Evolutionary conservation across 37 sponge, comb jelly and placozoan genomes (phyloP).

Genomic region (Diacarnus erythraeanus): DNA sequence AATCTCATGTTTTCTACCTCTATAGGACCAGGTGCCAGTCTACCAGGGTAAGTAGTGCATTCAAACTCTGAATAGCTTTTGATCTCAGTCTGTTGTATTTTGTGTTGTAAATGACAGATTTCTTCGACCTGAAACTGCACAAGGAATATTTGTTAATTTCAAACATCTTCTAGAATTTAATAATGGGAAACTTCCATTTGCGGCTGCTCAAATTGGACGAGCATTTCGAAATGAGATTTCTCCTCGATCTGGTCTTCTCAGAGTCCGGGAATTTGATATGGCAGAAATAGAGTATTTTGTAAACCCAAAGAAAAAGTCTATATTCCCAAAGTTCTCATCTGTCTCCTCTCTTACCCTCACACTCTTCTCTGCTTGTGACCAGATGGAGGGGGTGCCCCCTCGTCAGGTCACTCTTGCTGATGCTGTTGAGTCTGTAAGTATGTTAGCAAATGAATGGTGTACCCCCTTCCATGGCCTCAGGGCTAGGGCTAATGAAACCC

Average conservation of each 20-base stretch:
- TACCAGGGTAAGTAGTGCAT: slow-evolving; percentile 56
- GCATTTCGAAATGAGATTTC: slow-evolving; percentile 95
- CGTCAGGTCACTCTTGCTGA: slow-evolving; percentile 64
- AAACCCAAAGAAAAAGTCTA: slow-evolving; percentile 75
- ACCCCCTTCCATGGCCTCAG: not conserved
- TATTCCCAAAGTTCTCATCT: slow-evolving; percentile 58
- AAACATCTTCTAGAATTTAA: slow-evolving; percentile 94
- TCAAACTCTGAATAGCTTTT: not conserved
- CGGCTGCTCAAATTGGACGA: slow-evolving; percentile 92
- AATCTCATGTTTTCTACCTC: slow-evolving; percentile 96
- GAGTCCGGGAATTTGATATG: slow-evolving; percentile 91
- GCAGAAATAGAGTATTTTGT: slow-evolving; percentile 99
- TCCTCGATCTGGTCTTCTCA: slow-evolving; percentile 90
- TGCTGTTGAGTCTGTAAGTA: slow-evolving; percentile 65
- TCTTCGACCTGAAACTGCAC: slow-evolving; percentile 96
- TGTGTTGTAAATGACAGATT: slow-evolving; percentile 40
- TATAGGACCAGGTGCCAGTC: slow-evolving; percentile 86
- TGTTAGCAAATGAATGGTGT: not conserved
- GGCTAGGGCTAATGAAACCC: too few relatives aligned
- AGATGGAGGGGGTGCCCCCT: slow-evolving; percentile 75
- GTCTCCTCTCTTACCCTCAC: slow-evolving; percentile 63
- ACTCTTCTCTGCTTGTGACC: slow-evolving; percentile 72
- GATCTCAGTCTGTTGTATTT: slow-evolving; percentile 1
- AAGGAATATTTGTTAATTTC: slow-evolving; percentile 99
- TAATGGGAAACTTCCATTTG: slow-evolving; percentile 96